Base-by-base conservation (phyloP, 2,797 vertebrate species). In the Morus bassanus region DNA sequence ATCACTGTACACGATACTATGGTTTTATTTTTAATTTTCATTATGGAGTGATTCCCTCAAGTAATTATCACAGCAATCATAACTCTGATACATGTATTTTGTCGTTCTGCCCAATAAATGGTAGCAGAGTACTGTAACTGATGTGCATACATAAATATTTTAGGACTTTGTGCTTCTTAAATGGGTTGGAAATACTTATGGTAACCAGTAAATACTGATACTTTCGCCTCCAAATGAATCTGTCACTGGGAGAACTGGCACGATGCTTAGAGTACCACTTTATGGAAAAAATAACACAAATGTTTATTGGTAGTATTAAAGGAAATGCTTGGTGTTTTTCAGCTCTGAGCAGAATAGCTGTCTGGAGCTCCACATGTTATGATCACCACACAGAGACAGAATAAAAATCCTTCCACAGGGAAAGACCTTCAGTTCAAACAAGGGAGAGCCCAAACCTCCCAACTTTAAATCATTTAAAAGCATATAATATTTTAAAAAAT, bases 231-330 rank as follows among this genome's bases (percentile, higher is more conserved):
- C 65, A 73, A 85, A 84, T 85, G 46, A 59, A 77, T 89, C 78
- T 94, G 81, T 94, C 75, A 83, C 68, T 85, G 72, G 64, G 48
- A 94, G 54, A 95, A 65, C 75, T 83, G 84, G 65, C 77, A 83
- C 2, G 10, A 72, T 48, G 72, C 73, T 93, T 77, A 72, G 68
- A 78, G 65, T 75, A 89, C 56, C 68, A 84, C 30, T 91, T 91
- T 85, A 75, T 57, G 46, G 46, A n/a, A 89, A 79, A 85, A 92
- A 87, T 13, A 76, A 35, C 45, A 87, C 51, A 91, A 95, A 72
- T 70, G n/a, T 96, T 95, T 95, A 91, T 89, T 77, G 46, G 69
- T 94, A 88, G 50, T 59, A 95, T 95, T 96, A 84, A 94, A 96
- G 64, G 46, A 91, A 85, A 4, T 3, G 25, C 75, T 91, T 63